phyloP scores from a whole-genome alignment of 2,797 vertebrate species.

The Gila robusta region DNA sequence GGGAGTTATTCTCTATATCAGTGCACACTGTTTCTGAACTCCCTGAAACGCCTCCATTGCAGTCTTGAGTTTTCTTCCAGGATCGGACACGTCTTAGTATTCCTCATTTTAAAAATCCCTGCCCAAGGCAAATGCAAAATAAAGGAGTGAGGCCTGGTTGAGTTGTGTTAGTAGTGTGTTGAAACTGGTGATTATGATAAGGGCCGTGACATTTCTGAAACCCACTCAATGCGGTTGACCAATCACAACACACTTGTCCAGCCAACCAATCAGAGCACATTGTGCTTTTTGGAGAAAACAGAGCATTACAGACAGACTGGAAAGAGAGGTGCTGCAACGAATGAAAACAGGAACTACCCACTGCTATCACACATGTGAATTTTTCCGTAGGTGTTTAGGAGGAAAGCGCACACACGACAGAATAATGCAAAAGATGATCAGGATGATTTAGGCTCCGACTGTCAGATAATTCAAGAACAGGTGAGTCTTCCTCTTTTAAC shows the following conservation, averaged over 20 bases:
- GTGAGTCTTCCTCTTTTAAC: conserved; percentile 7
- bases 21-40: background rate
- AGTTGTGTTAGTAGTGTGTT: background rate
- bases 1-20: background rate
- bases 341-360: too few species aligned
- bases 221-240: background rate
- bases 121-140: background rate
- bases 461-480: background rate
- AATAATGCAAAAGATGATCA: conserved; percentile 1
- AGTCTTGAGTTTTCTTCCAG: too few species aligned
- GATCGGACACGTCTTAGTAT: too few species aligned
- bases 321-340: background rate
- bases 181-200: background rate
- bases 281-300: background rate
- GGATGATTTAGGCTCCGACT: conserved; percentile 13
- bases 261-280: background rate
- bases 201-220: background rate
- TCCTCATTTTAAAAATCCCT: too few species aligned
- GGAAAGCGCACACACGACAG: conserved; percentile 1
- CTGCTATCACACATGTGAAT: background rate
- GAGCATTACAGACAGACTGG: background rate
- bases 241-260: background rate
- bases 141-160: background rate
- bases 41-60: too few species aligned
- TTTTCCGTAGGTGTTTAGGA: conserved; percentile 28